A percentile compares a stretch with the other conserved stretches of the same genome.
These are phyloP conservation scores for Hormaphis cornu DNA, from an alignment of 1,140 invertebrate genomes.

Conservation along the genomic window DNA sequence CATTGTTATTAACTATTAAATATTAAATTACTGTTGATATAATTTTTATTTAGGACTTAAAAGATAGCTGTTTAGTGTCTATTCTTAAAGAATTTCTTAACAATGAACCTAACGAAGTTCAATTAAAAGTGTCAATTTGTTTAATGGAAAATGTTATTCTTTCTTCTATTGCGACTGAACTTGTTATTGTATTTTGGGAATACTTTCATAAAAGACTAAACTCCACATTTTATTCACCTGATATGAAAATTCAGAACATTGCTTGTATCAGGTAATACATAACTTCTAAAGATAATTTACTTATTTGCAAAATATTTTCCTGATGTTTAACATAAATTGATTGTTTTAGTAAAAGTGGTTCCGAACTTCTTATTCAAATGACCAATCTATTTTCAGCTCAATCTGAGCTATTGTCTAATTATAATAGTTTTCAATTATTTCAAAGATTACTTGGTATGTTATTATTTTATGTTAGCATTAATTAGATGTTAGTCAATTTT, in stretches of 20 bases:
- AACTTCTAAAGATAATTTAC: not conserved
- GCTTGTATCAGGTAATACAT: constrained; percentile 14
- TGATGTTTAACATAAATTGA: too few species aligned
- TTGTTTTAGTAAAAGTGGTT: constrained; percentile 23
- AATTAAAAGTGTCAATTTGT: constrained; percentile 12
- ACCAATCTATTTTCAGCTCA: constrained; percentile 2
- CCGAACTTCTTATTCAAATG: constrained; percentile 17
- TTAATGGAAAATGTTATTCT: constrained; percentile 19
- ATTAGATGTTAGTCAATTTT: too few species aligned
- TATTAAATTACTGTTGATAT: not conserved
- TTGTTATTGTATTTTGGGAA: constrained; percentile 9
- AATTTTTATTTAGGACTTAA: constrained; percentile 3
- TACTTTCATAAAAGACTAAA: constrained; percentile 25
- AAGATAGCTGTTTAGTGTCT: not conserved
- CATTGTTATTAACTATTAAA: not conserved
- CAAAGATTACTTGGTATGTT: constrained; percentile 24
- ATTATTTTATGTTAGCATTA: too few species aligned
- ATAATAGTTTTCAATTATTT: constrained; percentile 28
- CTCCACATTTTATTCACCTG: constrained; percentile 15
- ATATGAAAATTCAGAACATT: constrained; percentile 20
- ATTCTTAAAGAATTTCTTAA: constrained; percentile 16
- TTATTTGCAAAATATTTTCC: too few species aligned
- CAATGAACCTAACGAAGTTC: constrained; percentile 8
- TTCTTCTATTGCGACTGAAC: not conserved
- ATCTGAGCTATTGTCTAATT: not conserved